Evolutionary conservation across 2,888 invertebrate species (phyloP).

Genomic region (Lysandra bellargus): DNA sequence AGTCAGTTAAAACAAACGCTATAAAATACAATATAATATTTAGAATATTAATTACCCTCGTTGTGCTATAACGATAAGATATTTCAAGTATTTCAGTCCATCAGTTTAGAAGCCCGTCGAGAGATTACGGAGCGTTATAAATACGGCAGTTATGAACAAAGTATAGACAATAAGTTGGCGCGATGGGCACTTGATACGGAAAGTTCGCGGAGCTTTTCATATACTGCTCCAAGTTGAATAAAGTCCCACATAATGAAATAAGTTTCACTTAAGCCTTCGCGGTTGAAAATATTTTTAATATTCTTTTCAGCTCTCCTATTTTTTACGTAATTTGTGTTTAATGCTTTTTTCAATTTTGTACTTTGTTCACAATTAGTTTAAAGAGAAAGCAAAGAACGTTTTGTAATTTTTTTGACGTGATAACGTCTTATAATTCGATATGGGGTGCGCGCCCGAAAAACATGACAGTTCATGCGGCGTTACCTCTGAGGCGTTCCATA

Average conservation of each 20-base stretch:
- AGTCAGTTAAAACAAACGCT: too few species aligned
- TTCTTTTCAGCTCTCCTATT: slow-evolving; percentile 39
- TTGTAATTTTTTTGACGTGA: neutral
- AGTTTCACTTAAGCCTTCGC: slow-evolving; percentile 50
- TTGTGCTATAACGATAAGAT: neutral
- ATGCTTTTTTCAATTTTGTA: neutral
- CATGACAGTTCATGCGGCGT: too few species aligned
- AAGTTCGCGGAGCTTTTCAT: slow-evolving; percentile 39
- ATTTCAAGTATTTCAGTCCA: neutral
- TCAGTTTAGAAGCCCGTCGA: neutral
- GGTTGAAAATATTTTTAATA: slow-evolving; percentile 52
- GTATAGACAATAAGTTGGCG: slow-evolving; percentile 33
- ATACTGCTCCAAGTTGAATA: slow-evolving; percentile 48
- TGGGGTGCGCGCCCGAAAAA: too few species aligned
- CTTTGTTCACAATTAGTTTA: neutral
- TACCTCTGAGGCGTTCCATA: too few species aligned
- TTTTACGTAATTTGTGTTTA: neutral
- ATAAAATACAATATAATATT: neutral
- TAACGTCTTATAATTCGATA: too few species aligned
- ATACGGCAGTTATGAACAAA: slow-evolving; percentile 30
- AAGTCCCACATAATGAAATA: slow-evolving; percentile 62
- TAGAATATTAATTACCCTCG: neutral
- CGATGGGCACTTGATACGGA: slow-evolving; percentile 39
- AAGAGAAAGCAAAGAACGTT: neutral
- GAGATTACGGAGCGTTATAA: slow-evolving; percentile 25